Percentiles rank a stretch among this genome's conserved stretches.
Evolutionary conservation across 1,140 invertebrate species (phyloP).

Genomic region (Pachyrhynchus sulphureomaculatus): DNA sequence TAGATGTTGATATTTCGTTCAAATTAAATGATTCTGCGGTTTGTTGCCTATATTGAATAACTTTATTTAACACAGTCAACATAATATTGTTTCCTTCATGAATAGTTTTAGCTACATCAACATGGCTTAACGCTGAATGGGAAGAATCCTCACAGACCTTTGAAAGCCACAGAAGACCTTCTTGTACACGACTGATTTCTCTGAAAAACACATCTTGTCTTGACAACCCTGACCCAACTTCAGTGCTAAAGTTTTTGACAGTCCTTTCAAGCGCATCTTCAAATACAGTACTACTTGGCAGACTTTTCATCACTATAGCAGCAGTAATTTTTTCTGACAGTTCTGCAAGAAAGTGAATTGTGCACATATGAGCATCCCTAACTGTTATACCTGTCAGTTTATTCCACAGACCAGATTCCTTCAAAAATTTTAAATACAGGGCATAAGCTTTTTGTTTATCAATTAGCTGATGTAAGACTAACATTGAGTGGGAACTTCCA

Average conservation of each 20-base stretch:
- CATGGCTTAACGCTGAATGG: constrained; percentile 57
- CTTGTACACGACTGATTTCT: constrained; percentile 61
- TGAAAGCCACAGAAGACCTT: constrained; percentile 57
- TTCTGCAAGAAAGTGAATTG: constrained; percentile 63
- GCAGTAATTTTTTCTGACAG: constrained; percentile 70
- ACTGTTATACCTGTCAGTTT: constrained; percentile 50
- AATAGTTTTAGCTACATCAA: constrained; percentile 58
- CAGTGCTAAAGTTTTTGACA: constrained; percentile 53
- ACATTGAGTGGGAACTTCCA: constrained; percentile 72
- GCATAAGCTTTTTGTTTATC: constrained; percentile 82
- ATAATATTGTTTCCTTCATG: constrained; percentile 60
- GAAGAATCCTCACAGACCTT: constrained; percentile 57
- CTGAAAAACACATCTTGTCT: constrained; percentile 73
- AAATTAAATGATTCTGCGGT: constrained; percentile 56
- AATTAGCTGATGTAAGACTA: constrained; percentile 78
- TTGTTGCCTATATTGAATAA: constrained; percentile 61
- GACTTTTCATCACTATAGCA: constrained; percentile 66
- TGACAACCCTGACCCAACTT: constrained; percentile 59
- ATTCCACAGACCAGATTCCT: constrained; percentile 71
- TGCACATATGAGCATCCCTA: constrained; percentile 61
- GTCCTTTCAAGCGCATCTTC: constrained; percentile 60
- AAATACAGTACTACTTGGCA: constrained; percentile 62
- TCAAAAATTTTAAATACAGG: constrained; percentile 75
- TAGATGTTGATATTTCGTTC: constrained; percentile 44
- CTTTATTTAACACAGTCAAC: constrained; percentile 58